Evolutionary conservation across 2,113 vertebrate species (phyloP).

Genomic region (Pseudorhombus dupliciocellatus): DNA sequence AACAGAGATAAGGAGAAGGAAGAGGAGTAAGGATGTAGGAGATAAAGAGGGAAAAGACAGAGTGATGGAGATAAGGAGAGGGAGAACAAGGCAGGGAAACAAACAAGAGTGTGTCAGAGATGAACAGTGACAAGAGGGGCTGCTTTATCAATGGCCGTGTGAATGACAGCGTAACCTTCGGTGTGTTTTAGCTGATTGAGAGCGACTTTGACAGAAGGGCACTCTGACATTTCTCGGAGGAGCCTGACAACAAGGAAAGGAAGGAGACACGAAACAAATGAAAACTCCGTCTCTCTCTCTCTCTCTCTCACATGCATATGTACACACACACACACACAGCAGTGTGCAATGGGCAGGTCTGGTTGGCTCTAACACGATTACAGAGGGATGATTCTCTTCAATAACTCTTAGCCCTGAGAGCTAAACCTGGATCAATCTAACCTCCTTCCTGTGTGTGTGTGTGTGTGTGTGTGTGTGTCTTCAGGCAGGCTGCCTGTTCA

Average conservation of each 20-base stretch:
- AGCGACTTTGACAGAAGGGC: constrained; percentile 80
- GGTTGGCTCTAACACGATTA: constrained; percentile 83
- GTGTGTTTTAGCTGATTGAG: constrained; percentile 74
- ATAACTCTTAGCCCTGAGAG: constrained; percentile 86
- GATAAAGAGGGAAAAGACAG: constrained; percentile 57
- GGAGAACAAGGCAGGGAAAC: constrained; percentile 70
- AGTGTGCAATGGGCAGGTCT: constrained; percentile 76
- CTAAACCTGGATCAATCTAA: constrained; percentile 84
- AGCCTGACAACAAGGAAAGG: constrained; percentile 64
- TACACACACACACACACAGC: constrained; percentile 33
- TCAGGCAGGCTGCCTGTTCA: constrained; percentile 63
- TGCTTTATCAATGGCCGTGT: constrained; percentile 70
- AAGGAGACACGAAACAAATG: constrained; percentile 72
- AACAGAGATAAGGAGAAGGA: constrained; percentile 56
- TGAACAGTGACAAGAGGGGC: constrained; percentile 76
- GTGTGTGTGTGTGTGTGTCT: constrained; percentile 27
- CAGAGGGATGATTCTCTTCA: constrained; percentile 83
- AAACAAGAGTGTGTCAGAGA: constrained; percentile 76
- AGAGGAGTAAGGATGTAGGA: constrained; percentile 50
- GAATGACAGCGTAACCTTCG: constrained; percentile 79
- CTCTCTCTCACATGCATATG: neutral
- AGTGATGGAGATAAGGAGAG: constrained; percentile 64
- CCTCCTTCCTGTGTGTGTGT: constrained; percentile 70
- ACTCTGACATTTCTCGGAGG: constrained; percentile 78
- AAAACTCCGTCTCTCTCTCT: constrained; percentile 35